Percentiles rank a stretch among this genome's conserved stretches.
phyloP scores from a whole-genome alignment of 2,797 vertebrate species.

The Tachyglossus aculeatus region DNA sequence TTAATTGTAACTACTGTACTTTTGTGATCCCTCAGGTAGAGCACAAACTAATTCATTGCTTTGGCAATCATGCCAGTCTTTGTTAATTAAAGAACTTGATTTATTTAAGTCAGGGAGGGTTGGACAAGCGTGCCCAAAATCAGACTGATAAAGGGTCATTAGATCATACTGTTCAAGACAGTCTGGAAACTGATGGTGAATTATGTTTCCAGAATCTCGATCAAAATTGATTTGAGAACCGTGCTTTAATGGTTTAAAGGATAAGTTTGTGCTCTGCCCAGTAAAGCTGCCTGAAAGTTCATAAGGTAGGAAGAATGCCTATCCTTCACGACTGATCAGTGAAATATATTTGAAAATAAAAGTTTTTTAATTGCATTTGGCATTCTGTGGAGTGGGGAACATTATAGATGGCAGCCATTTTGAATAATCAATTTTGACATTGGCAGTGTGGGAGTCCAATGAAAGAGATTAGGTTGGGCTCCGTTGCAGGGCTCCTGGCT shows the following conservation, averaged over 20 bases:
- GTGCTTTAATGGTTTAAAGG: constrained; percentile 28
- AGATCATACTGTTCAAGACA: constrained; percentile 34
- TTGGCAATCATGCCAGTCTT: constrained; percentile 53
- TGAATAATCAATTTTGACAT: constrained; percentile 4
- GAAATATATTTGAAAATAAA: constrained; percentile 47
- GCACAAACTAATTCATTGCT: constrained; percentile 63
- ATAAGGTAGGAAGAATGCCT: constrained; percentile 30
- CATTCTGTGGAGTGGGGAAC: constrained; percentile 10
- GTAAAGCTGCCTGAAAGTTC: constrained; percentile 19
- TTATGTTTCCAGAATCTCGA: constrained; percentile 35
- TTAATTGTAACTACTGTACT: constrained; percentile 67
- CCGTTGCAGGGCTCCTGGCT: no score
- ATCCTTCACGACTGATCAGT: not conserved
- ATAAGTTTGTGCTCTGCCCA: constrained; percentile 18
- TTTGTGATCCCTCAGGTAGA: constrained; percentile 58
- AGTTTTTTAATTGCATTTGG: constrained; percentile 40
- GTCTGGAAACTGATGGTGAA: constrained; percentile 40
- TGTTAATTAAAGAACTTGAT: constrained; percentile 66
- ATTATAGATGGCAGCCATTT: constrained; percentile 21
- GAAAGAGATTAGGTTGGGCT: no score
- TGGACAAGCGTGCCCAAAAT: constrained; percentile 37
- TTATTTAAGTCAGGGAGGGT: constrained; percentile 56
- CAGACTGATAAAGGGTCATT: constrained; percentile 53
- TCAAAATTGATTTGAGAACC: constrained; percentile 37
- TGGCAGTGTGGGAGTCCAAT: not conserved